Evolutionary conservation across 2,888 invertebrate species (phyloP), one percentile per base, ranked within the genome.

Genomic region (Luperina testacea): DNA sequence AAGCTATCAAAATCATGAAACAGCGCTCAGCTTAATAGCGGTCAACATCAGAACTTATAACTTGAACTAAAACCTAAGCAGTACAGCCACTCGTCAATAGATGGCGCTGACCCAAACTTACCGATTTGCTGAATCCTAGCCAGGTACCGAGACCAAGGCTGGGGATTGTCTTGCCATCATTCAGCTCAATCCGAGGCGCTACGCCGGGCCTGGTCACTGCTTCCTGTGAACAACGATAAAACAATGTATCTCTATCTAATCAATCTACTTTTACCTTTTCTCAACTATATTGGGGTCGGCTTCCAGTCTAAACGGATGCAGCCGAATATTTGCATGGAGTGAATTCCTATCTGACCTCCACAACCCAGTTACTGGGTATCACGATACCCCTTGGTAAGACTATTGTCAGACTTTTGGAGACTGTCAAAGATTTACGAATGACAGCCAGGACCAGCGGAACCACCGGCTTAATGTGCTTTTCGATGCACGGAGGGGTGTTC

Each of bases 131-230:
- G 11, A 90, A 80, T 0, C 95, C 95, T 80, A 97, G 92, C 95
- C 95, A 98, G 0, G 98, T 98, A 2, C 98, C 98, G 24, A 98
- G 91, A 0, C 98, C 98, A 38, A 98, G 86, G 27, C 95, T 91
- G 0, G 98, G 98, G 91, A 98, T 97, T 72, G 95, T 92, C 7
- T 91, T 89, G 1, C 97, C 98, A 93, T 97, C 97, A 90, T 97
- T 97, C 63, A 98, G 93, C 83, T 95, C 96, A 1, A 97, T 83
- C 32, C 92, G 92, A 0, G 97, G 94, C 1, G 93, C 94, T 68
- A 89, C 87, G 0, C 92, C 94, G 0, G 86, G 76, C 13, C 48
- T 87, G 27, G 69, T 61, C 0, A 61, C 70, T 17, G 63, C 63
- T 48, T 84, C 78, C 85, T 85, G 78, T 64, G 20, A 51, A 71